Evolutionary conservation across 2,113 vertebrate genomes (phyloP).

Genomic region (Dolichotis patagonum): DNA sequence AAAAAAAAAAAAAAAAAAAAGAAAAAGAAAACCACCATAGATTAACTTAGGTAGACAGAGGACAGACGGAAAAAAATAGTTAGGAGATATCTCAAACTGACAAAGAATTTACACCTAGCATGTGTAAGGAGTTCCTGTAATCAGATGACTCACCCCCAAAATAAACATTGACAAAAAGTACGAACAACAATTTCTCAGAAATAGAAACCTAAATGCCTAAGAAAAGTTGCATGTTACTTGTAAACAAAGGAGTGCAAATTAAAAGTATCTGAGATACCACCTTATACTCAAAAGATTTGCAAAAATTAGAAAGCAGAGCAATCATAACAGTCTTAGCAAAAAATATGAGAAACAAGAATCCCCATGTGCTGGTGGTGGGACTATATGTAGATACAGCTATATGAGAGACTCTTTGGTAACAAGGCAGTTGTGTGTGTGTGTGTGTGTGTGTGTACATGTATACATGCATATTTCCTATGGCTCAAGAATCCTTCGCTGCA

Average conservation of each 20-base stretch:
- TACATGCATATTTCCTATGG: neutral
- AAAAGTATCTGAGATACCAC: neutral
- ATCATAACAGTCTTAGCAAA: neutral
- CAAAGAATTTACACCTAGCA: neutral
- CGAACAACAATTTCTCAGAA: neutral
- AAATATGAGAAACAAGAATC: neutral
- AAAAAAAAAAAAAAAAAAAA: no score
- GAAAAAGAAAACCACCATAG: neutral
- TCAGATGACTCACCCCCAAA: neutral
- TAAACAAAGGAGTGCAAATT: neutral
- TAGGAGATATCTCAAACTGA: neutral
- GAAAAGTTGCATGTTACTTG: neutral
- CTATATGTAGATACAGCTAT: neutral
- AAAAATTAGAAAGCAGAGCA: constrained; percentile 20
- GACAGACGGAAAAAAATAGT: neutral
- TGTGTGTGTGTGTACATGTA: no score
- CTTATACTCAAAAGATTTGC: neutral
- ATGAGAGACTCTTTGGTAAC: neutral
- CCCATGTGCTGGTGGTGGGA: neutral
- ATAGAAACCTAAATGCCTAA: constrained; percentile 4
- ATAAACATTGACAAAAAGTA: neutral
- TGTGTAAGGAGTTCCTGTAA: neutral
- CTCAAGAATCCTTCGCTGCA: neutral
- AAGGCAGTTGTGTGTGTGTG: neutral
- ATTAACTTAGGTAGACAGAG: neutral